Evolutionary conservation across 2,797 vertebrate genomes (phyloP), one percentile per base, ranked within the genome.

Genomic region (Craterocephalus amniculus): DNA sequence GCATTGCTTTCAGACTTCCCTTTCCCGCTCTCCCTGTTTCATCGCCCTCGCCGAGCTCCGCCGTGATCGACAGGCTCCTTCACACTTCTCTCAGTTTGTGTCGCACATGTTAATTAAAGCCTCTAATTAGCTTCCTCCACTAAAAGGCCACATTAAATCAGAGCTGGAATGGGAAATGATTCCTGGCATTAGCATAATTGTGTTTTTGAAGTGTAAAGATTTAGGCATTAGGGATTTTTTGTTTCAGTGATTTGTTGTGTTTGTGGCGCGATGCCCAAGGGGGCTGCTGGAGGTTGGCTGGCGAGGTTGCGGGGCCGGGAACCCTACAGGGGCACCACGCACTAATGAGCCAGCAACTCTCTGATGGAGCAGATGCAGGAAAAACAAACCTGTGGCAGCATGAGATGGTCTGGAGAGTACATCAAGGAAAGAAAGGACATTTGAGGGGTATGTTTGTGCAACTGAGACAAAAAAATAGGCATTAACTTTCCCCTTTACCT

Each of bases 101-200:
- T 91, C 83, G 88, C 91, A 92, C 91, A 93, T 93, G 93, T 94
- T 94, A 94, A 93, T 94, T 94, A 93, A 93, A 91, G 91, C 84
- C 80, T 88, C 90, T 94, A 94, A 93, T 94, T 93, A 93, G 91
- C 88, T 93, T 91, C 84, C 87, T 85, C 83, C 89, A 85, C 91
- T 93, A 92, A 93, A 94, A 93, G 91, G 91, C 91, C 62, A 82
- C 92, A 92, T 93, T 93, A 94, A 93, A 91, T 93, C 90, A 90
- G 92, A 92, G 84, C 72, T 89, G 81, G 91, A 91, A 93, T 92
- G 89, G 88, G 83, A 91, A 92, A 93, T 90, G 88, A 92, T 90
- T 93, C 89, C 83, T 75, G 74, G 86, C 88, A 93, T 93, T 93
- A 90, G 90, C 92, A 92, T 93, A 93, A 93, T 93, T 90, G 92